phyloP scores from a whole-genome alignment of 2,797 vertebrate species.

The Uromys caudimaculatus region DNA sequence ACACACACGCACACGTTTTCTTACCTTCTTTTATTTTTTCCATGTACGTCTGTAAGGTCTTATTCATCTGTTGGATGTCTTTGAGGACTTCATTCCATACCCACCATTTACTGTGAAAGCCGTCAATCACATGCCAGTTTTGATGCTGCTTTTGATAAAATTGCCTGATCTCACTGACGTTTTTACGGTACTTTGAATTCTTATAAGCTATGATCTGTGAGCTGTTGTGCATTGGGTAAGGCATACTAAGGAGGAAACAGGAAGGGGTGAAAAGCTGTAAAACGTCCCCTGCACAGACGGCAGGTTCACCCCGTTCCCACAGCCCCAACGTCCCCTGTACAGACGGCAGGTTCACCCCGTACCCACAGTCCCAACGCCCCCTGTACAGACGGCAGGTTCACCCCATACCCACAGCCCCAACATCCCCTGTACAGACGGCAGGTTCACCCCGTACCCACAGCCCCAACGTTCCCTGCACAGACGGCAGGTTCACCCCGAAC shows the following conservation, averaged over 20 bases:
- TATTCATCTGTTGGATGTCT: slow-evolving; percentile 89
- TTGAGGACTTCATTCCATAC: slow-evolving; percentile 90
- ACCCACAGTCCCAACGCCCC: not conserved
- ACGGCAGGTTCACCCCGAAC: slow-evolving; percentile 21
- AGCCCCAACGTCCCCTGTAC: not conserved
- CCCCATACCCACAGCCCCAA: not conserved
- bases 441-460: not conserved
- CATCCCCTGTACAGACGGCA: not conserved
- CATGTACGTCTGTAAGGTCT: slow-evolving; percentile 91
- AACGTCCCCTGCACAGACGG: not conserved
- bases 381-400: no score
- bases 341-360: not conserved
- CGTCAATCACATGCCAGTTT: slow-evolving; percentile 93
- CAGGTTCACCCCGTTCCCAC: slow-evolving; percentile 8
- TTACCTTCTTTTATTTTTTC: slow-evolving; percentile 91
- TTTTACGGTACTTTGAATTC: slow-evolving; percentile 89
- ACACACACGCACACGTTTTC: slow-evolving; percentile 57
- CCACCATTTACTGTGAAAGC: slow-evolving; percentile 94
- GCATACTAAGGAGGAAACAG: slow-evolving; percentile 79
- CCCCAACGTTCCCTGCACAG: not conserved
- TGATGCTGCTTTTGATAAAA: slow-evolving; percentile 91
- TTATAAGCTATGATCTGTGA: slow-evolving; percentile 90
- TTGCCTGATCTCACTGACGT: slow-evolving; percentile 88
- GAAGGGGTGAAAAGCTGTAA: slow-evolving; percentile 51
- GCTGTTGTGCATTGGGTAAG: slow-evolving; percentile 91